These are phyloP conservation scores for Pseudorhiza aurosa DNA, from an alignment of 30 jellyfish, hydroid and myxozoan species.

Conservation along the genomic window DNA sequence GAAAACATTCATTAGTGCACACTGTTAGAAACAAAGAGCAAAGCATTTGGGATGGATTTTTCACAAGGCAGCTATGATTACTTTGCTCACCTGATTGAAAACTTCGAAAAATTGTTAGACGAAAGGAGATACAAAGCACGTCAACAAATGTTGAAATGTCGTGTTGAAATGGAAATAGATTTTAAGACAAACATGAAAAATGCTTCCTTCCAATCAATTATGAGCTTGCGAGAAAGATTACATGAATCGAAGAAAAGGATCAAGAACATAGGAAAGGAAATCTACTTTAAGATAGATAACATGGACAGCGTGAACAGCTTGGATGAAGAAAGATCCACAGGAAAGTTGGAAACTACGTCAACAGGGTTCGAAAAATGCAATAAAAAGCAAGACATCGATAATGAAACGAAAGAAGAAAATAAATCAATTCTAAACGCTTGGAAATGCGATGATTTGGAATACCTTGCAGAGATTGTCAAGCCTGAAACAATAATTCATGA, in stretches of 20 bases:
- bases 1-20: too few relatives aligned
- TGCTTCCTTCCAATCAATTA: constrained; percentile 26
- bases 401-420: neutral
- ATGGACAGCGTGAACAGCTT: neutral
- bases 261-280: neutral
- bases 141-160: constrained; percentile 53
- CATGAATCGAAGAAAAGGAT: constrained; percentile 32
- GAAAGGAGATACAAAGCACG: constrained; percentile 37
- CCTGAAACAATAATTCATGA: too few relatives aligned
- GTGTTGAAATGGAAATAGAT: constrained; percentile 43
- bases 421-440: neutral
- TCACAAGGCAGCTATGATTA: neutral
- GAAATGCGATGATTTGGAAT: neutral
- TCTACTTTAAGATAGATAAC: neutral
- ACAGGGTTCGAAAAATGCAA: neutral
- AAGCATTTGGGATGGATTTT: neutral
- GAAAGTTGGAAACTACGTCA: neutral
- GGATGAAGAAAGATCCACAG: neutral
- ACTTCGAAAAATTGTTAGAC: constrained; percentile 32
- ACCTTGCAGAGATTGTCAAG: neutral
- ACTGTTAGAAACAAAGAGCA: too few relatives aligned
- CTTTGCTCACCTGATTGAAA: neutral
- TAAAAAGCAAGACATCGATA: neutral
- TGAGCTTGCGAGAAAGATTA: constrained; percentile 36
- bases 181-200: constrained; percentile 30